A percentile compares a stretch with the other conserved stretches of the same genome.
These are phyloP conservation scores for Cyanistes caeruleus DNA, from an alignment of 2,113 vertebrate genomes.

Conservation along the genomic window DNA sequence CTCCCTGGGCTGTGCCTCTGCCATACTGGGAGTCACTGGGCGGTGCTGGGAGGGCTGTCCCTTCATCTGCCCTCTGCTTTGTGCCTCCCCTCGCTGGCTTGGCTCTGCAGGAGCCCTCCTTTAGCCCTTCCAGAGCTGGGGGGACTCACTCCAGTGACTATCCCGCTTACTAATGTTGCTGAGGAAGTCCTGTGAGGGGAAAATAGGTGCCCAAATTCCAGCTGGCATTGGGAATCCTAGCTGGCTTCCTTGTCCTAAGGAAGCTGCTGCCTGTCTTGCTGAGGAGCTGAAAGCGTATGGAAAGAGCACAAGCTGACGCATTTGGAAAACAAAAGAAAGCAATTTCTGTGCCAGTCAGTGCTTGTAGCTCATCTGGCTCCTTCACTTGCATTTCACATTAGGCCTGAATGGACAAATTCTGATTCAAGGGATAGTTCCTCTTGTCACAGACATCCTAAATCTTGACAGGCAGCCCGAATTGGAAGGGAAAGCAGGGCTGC, in stretches of 20 bases:
- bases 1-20: not conserved
- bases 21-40: not conserved
- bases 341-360: not conserved
- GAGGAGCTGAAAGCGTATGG: not conserved
- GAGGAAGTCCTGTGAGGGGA: too few species aligned
- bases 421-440: not conserved
- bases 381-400: not conserved
- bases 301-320: not conserved
- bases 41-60: accelerated
- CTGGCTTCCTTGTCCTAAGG: not conserved
- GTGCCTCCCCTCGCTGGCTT: not conserved
- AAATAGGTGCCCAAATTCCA: not conserved
- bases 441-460: not conserved
- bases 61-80: not conserved
- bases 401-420: not conserved
- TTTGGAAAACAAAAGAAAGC: not conserved
- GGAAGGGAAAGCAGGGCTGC: not conserved
- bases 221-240: not conserved
- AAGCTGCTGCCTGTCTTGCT: not conserved
- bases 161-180: accelerated
- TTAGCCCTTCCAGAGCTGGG: not conserved
- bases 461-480: not conserved
- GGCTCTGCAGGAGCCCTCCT: not conserved
- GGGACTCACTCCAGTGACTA: accelerated
- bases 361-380: not conserved